Evolutionary conservation across 2,888 invertebrate genomes (phyloP), one percentile per base, ranked within the genome.

Genomic region (Heteropelma amictum): DNA sequence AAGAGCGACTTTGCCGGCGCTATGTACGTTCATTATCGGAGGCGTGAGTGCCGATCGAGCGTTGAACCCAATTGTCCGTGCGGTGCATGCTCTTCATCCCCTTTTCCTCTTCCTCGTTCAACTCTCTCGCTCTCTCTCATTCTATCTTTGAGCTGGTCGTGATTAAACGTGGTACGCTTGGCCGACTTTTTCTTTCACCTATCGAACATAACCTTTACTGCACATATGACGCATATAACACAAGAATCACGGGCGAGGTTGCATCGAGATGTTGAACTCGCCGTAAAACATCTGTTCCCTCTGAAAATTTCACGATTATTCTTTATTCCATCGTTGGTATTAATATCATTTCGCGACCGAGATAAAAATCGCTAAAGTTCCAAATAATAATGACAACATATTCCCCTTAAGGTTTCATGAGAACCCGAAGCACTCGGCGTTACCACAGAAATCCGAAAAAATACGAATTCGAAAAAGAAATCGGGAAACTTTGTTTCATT

Each of bases 1-100:
- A 45, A 47, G 67, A 61, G 54, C 60, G 51, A 76, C 35, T 68
- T 72, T 67, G 68, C 49, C 69, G 53, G 60, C n/a, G n/a, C n/a
- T n/a, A n/a, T 56, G 60, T 61, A 60, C 73, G 65, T 72, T 76
- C 65, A 76, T 78, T 78, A 76, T 74, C 67, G 65, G 54, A 76
- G 74, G 76, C 76, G 76, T 76, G 78, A 78, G 76, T 67, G 58
- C 68, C 74, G 71, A 78, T 76, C 74, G 78, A 76, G 77, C 77
- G 72, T 75, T 77, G 77, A 78, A 78, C 74, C 64, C 77, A 77
- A 78, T 75, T 78, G 75, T 58, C 75, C 70, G 58, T 77, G n/a
- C n/a, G 65, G 72, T 54, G 47, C 64, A 63, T 67, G 70, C 49
- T 65, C 45, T 68, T 35, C 12, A 54, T 42, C 51, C 42, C 49